phyloP scores from a whole-genome alignment of 2,888 invertebrate species.

The Drosophila sordidula region DNA sequence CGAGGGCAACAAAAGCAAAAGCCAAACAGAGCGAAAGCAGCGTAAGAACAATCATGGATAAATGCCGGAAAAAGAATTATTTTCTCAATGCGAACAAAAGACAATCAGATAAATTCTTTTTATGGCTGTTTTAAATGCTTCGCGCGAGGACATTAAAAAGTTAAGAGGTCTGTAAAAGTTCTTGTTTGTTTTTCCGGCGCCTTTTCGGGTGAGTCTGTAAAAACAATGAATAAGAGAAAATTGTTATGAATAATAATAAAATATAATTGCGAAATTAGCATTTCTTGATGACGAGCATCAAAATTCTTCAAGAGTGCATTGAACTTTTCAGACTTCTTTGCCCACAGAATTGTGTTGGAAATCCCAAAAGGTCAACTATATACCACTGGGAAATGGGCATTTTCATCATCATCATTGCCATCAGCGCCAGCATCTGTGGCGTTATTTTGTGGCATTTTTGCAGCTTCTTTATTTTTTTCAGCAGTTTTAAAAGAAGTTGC shows the following conservation, averaged over 20 bases:
- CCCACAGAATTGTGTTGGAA: conserved; percentile 17
- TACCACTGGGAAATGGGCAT: background rate
- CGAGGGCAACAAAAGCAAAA: background rate
- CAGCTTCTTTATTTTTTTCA: conserved; percentile 7
- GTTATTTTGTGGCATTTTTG: conserved; percentile 40
- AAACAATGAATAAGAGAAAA: conserved; percentile 40
- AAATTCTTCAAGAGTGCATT: conserved; percentile 21
- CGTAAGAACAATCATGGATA: conserved; percentile 15
- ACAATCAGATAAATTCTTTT: conserved; percentile 71
- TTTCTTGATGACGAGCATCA: conserved; percentile 11
- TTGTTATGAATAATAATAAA: conserved; percentile 58
- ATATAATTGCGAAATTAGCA: conserved; percentile 56
- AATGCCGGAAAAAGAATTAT: conserved; percentile 15
- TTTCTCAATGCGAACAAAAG: conserved; percentile 36
- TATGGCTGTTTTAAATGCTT: conserved; percentile 68
- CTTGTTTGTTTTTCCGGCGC: conserved; percentile 32
- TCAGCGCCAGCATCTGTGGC: conserved; percentile 1
- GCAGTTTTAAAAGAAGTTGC: conserved; percentile 22
- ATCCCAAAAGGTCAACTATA: conserved; percentile 32
- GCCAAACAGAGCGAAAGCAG: background rate
- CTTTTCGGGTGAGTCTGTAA: conserved; percentile 24
- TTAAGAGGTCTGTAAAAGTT: conserved; percentile 57
- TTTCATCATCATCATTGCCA: conserved; percentile 19
- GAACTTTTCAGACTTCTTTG: conserved; percentile 22
- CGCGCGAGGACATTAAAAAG: conserved; percentile 65